Evolutionary conservation across 2,888 invertebrate species (phyloP), one percentile per base, ranked within the genome.

Genomic region (Trilocha varians): DNA sequence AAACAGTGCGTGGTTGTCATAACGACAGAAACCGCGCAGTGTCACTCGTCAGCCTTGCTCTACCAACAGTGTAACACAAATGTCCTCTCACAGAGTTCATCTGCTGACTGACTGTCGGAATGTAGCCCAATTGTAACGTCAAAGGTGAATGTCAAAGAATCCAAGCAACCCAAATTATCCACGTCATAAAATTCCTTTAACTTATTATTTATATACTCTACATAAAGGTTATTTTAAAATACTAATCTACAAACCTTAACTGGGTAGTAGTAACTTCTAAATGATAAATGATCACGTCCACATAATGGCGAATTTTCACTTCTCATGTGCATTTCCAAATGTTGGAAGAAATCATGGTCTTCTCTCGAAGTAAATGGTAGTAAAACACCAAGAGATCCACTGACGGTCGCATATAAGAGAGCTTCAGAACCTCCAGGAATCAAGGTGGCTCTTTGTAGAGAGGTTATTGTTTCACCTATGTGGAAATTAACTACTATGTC

Each of bases 271-370:
- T 97, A 98, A 46, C 98, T 98, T 58, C 99, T 90, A 79, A 94
- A 99, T 0, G 98, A 96, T 17, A 99, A 87, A 76, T 99, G 99
- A 78, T 99, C 99, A 14, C 99, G 88, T 0, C 99, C 99, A 79
- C 98, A 98, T 0, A 99, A 80, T 0, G 99, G 98, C 0, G 97
- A 90, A 78, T 98, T 94, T 76, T 99, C 99, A 50, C 97, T 95
- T 40, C 99, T 88, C 97, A 99, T 97, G 74, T 99, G 98, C 99
- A 99, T 99, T 78, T 99, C 99, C 49, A 99, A 86, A 82, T 99
- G 98, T 70, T 99, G 98, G 87, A 99, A 99, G 76, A 99, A 99
- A 71, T 99, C 99, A 59, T 97, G 98, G 76, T 99, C 99, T 86
- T 99, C 98, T 58, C 96, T 91, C 13, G 96, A 96, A 0, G 97